Conservation (phyloP, 2,113 vertebrate genomes). For the Phylloscopus trochilus region DNA sequence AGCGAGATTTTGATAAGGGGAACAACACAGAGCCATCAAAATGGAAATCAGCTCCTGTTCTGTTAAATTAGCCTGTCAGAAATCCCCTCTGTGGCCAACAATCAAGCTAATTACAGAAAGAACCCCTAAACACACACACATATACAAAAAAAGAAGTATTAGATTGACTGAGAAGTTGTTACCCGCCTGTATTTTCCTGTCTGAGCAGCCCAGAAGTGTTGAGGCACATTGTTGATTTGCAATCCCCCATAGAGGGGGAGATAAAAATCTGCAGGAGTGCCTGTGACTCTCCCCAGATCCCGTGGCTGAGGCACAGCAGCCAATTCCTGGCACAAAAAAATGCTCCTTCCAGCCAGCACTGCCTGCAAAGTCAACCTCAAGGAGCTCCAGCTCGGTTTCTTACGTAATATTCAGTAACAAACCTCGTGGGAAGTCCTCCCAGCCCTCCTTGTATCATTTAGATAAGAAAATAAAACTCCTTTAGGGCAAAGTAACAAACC, state of each 20-base stretch:
- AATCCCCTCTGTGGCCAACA: not conserved
- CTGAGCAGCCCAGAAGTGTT: not conserved
- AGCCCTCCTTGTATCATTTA: not conserved
- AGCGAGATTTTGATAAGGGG: not conserved
- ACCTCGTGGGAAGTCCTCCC: not conserved
- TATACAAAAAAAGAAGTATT: too few relatives aligned
- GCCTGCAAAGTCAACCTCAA: constrained; percentile 42
- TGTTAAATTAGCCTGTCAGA: not conserved
- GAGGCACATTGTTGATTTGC: not conserved
- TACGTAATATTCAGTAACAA: not conserved
- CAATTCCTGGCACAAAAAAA: not conserved
- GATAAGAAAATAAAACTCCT: not conserved
- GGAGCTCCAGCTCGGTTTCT: not conserved
- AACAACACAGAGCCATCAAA: not conserved
- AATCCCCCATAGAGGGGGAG: not conserved
- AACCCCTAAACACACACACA: not conserved
- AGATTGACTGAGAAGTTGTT: not conserved
- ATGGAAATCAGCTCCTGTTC: not conserved
- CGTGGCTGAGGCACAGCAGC: not conserved
- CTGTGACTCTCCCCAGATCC: not conserved
- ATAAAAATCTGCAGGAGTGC: not conserved
- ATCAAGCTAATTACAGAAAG: not conserved
- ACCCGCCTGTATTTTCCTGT: not conserved
- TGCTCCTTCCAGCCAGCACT: not conserved
- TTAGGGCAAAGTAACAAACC: not conserved